Conservation (phyloP, 1,140 invertebrate species). For the Luehdorfia chinensis region DNA sequence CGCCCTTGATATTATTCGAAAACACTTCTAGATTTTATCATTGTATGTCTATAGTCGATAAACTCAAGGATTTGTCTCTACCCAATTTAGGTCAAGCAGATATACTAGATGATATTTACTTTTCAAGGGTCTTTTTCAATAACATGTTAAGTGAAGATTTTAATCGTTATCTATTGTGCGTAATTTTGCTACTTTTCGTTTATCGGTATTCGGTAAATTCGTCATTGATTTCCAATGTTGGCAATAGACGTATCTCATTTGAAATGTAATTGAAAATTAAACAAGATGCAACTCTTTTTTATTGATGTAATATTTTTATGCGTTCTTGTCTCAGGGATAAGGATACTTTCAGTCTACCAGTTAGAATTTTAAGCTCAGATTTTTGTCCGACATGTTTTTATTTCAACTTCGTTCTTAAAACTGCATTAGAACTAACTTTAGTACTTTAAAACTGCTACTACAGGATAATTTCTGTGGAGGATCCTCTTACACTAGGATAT, state of each 20-base stretch:
- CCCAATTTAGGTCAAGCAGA: constrained; percentile 63
- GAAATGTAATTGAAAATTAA: no score
- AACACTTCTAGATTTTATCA: constrained; percentile 28
- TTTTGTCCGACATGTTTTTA: no score
- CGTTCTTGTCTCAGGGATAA: no score
- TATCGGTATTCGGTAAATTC: constrained; percentile 11
- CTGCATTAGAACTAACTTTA: no score
- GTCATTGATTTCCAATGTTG: background rate
- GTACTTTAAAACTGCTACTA: no score
- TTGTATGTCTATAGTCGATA: constrained; percentile 56
- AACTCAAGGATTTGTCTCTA: constrained; percentile 58
- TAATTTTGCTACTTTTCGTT: constrained; percentile 15
- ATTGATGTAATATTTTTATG: no score
- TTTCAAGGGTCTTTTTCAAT: constrained; percentile 57
- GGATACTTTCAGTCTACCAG: no score
- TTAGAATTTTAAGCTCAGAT: no score
- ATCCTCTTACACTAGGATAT: no score
- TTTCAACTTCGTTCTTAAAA: no score
- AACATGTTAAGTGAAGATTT: constrained; percentile 44
- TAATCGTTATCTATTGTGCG: constrained; percentile 29
- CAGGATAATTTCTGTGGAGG: no score
- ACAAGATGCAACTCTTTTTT: no score
- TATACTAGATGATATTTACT: constrained; percentile 53
- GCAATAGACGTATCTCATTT: background rate
- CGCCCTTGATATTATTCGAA: constrained; percentile 2